A percentile compares a stretch with the other conserved stretches of the same genome.
Conservation (phyloP, 2,797 vertebrate genomes). For the Neomorphus geoffroyi region DNA sequence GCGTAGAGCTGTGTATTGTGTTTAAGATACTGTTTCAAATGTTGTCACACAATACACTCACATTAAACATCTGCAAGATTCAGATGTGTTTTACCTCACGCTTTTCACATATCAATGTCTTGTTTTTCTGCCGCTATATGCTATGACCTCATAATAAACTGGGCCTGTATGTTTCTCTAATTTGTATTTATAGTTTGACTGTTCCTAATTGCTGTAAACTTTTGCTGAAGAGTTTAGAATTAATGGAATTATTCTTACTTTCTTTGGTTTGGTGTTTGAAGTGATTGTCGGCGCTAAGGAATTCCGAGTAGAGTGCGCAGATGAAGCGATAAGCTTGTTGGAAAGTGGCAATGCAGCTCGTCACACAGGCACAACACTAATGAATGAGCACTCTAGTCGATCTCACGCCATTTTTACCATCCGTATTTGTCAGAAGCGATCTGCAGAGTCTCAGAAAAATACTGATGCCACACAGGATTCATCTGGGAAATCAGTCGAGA, state of each 20-base stretch:
- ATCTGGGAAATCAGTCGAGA: slow-evolving; percentile 48
- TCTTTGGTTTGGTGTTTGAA: slow-evolving; percentile 66
- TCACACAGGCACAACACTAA: slow-evolving; percentile 82
- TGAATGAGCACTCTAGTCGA: slow-evolving; percentile 90
- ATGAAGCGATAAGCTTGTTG: slow-evolving; percentile 85
- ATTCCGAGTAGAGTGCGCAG: slow-evolving; percentile 79
- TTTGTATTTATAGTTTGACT: background rate
- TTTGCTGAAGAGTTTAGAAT: slow-evolving; percentile 8
- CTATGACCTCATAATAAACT: background rate
- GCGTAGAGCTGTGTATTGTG: background rate
- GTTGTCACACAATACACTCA: background rate
- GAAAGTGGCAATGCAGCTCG: slow-evolving; percentile 84
- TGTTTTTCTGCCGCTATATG: background rate
- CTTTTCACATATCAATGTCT: background rate
- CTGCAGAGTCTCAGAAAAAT: slow-evolving; percentile 28
- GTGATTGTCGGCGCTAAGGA: slow-evolving; percentile 90
- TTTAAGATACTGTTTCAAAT: background rate
- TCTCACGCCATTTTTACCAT: slow-evolving; percentile 91
- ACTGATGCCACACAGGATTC: slow-evolving; percentile 25
- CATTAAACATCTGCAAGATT: background rate
- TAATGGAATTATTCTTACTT: slow-evolving; percentile 2
- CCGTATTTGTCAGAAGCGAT: slow-evolving; percentile 76
- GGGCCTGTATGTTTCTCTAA: background rate
- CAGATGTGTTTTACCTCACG: background rate
- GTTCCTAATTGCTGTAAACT: background rate